phyloP scores from a whole-genome alignment of 1,140 invertebrate species.

The Tetramorium parvispinum region DNA sequence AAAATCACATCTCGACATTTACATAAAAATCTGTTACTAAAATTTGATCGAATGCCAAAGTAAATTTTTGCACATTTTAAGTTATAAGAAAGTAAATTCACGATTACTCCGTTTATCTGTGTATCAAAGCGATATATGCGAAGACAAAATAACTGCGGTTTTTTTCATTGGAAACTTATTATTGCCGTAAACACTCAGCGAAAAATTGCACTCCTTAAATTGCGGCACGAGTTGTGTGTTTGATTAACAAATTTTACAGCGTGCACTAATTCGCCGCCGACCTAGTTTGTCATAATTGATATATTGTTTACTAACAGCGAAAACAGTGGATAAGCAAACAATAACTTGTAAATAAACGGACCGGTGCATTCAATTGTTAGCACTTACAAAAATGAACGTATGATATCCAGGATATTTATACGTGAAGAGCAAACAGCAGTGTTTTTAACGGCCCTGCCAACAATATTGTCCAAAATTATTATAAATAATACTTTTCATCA shows the following conservation, averaged over 20 bases:
- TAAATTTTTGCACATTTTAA: not conserved
- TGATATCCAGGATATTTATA: not conserved
- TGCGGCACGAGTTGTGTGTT: not conserved
- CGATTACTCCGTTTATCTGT: not conserved
- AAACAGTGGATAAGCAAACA: slow-evolving; percentile 30
- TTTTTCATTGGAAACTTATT: not conserved
- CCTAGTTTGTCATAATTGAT: slow-evolving; percentile 47
- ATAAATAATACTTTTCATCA: not conserved
- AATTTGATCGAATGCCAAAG: not conserved
- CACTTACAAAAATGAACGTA: slow-evolving; percentile 21
- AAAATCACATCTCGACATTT: not conserved
- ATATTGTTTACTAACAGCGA: slow-evolving; percentile 39
- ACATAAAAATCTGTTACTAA: not conserved
- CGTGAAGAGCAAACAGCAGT: not conserved
- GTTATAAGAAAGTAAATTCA: not conserved
- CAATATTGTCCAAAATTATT: slow-evolving; percentile 4
- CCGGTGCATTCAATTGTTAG: slow-evolving; percentile 20
- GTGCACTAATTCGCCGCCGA: slow-evolving; percentile 28
- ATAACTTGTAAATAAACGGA: slow-evolving; percentile 29
- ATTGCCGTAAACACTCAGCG: not conserved
- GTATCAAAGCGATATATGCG: not conserved
- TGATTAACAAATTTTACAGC: slow-evolving; percentile 42
- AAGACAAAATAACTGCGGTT: not conserved
- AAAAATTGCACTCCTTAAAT: slow-evolving; percentile 16
- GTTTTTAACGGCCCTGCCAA: not conserved